Conservation (phyloP, 2,797 vertebrate genomes). For the Oreochromis mossambicus region DNA sequence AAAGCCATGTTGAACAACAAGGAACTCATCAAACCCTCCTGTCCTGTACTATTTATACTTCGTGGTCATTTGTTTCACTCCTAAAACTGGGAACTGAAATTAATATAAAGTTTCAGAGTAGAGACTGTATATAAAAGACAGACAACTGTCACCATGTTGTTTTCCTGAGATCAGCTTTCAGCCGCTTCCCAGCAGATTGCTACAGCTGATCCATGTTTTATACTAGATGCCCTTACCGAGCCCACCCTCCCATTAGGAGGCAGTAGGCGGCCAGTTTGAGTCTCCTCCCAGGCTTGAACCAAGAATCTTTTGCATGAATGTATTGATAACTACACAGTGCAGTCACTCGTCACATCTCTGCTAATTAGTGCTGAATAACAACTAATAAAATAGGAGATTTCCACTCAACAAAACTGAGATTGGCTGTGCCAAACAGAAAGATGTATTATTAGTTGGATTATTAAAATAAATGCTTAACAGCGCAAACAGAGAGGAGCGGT, state of each 20-base stretch:
- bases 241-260: neutral
- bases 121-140: neutral
- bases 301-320: neutral
- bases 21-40: neutral
- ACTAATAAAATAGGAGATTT: neutral
- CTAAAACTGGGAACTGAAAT: neutral
- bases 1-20: neutral
- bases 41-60: neutral
- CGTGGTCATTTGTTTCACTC: neutral
- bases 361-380: neutral
- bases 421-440: neutral
- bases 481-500: neutral
- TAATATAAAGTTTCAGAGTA: neutral
- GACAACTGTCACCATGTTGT: neutral
- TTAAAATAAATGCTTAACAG: neutral
- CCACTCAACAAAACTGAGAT: neutral
- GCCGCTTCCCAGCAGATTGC: neutral
- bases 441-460: neutral
- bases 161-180: neutral
- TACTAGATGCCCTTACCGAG: neutral
- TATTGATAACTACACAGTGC: neutral
- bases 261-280: neutral
- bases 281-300: neutral
- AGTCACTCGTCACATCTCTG: neutral
- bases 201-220: neutral